Evolutionary conservation across 2,113 vertebrate species (phyloP).

Genomic region (Ictalurus punctatus): DNA sequence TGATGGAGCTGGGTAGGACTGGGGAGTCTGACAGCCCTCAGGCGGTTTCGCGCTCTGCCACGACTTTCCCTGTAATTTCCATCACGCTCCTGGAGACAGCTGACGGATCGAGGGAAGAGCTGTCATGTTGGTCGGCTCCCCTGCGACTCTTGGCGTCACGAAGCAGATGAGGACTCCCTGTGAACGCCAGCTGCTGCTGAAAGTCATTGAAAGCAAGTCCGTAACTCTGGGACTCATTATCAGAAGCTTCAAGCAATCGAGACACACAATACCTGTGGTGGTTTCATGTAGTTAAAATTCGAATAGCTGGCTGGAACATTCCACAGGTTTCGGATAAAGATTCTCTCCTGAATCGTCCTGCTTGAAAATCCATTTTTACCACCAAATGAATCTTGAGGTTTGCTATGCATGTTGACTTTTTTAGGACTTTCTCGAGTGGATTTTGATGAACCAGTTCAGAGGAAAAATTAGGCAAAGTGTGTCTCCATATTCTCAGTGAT

Average conservation of each 20-base stretch:
- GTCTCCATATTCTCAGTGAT: slow-evolving; percentile 18
- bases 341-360: not conserved
- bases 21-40: not conserved
- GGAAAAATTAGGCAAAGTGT: slow-evolving; percentile 28
- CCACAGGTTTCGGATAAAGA: not conserved
- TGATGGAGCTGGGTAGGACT: not conserved
- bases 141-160: not conserved
- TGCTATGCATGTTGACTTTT: slow-evolving; percentile 11
- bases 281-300: not conserved
- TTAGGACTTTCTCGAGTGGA: slow-evolving; percentile 14
- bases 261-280: too few species aligned
- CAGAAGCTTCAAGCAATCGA: not conserved
- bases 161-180: slow-evolving; percentile 16
- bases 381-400: not conserved
- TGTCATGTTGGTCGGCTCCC: slow-evolving; percentile 10
- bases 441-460: slow-evolving; percentile 37
- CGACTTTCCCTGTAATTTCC: slow-evolving; percentile 38
- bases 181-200: slow-evolving; percentile 9
- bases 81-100: slow-evolving; percentile 28
- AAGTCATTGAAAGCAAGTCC: not conserved
- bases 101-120: slow-evolving; percentile 37
- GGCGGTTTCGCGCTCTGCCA: slow-evolving; percentile 7
- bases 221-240: slow-evolving; percentile 3
- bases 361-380: not conserved
- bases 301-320: not conserved